Conservation (phyloP, 2,888 invertebrate species). For the Alentia gelatinosa region DNA sequence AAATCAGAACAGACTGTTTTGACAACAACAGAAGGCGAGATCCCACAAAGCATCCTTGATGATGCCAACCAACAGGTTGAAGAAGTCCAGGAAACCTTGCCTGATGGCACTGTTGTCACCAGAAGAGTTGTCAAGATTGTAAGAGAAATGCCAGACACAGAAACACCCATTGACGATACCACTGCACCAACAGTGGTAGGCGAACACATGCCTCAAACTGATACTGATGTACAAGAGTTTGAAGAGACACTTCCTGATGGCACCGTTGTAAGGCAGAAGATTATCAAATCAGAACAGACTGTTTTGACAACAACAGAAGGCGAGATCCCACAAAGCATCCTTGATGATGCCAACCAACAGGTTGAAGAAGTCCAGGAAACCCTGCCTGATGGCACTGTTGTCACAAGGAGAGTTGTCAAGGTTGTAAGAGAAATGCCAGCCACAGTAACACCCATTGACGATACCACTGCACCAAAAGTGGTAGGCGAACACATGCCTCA, state of each 20-base stretch:
- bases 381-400: conserved; percentile 72
- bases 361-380: conserved; percentile 61
- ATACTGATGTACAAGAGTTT: conserved; percentile 56
- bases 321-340: not conserved
- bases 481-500: no score
- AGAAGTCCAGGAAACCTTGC: conserved; percentile 44
- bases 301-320: no score
- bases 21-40: conserved; percentile 60
- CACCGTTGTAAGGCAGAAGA: conserved; percentile 65
- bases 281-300: no score
- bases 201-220: not conserved
- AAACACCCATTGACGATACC: conserved; percentile 28
- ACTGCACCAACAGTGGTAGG: not conserved
- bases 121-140: not conserved
- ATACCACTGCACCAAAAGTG: no score
- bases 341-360: not conserved
- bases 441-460: no score
- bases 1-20: conserved; percentile 55
- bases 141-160: not conserved
- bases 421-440: no score
- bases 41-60: not conserved
- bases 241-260: conserved; percentile 67
- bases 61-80: not conserved
- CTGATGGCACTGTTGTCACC: conserved; percentile 41
- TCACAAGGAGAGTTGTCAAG: not conserved